phyloP scores from a whole-genome alignment of 1,140 invertebrate species.

The Ruditapes philippinarum region DNA sequence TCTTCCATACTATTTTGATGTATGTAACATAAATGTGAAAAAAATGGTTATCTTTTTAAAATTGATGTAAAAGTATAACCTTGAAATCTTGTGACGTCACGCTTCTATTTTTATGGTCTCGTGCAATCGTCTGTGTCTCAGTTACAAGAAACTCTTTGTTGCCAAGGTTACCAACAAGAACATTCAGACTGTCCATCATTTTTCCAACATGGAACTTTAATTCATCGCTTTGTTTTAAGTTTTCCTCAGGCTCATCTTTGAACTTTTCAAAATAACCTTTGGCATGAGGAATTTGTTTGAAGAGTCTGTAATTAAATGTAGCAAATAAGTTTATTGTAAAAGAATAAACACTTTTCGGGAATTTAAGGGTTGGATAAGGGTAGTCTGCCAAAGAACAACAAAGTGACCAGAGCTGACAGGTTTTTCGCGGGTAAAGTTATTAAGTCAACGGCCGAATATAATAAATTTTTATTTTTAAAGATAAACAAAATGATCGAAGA shows the following conservation, averaged over 20 bases:
- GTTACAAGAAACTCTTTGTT: background rate
- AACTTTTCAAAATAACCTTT: conserved; percentile 12
- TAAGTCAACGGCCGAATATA: too few relatives aligned
- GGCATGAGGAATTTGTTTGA: background rate
- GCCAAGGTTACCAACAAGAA: background rate
- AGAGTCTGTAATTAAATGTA: background rate
- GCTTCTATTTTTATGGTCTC: background rate
- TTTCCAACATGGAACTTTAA: background rate
- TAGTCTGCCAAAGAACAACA: too few relatives aligned
- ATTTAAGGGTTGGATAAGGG: too few relatives aligned
- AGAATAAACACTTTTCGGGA: too few relatives aligned
- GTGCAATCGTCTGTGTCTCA: background rate
- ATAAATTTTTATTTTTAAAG: too few relatives aligned
- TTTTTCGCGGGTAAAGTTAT: too few relatives aligned
- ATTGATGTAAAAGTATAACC: background rate
- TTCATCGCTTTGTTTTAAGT: background rate
- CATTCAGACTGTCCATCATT: conserved; percentile 5
- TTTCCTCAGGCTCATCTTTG: background rate
- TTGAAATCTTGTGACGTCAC: background rate
- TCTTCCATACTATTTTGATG: too few relatives aligned
- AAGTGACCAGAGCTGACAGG: too few relatives aligned
- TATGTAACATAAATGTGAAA: too few relatives aligned
- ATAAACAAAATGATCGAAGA: too few relatives aligned
- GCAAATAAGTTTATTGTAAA: too few relatives aligned
- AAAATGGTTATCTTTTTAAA: too few relatives aligned